Evolutionary conservation across 2,888 invertebrate genomes (phyloP), one percentile per base, ranked within the genome.

Genomic region (Ecliptopera silaceata): DNA sequence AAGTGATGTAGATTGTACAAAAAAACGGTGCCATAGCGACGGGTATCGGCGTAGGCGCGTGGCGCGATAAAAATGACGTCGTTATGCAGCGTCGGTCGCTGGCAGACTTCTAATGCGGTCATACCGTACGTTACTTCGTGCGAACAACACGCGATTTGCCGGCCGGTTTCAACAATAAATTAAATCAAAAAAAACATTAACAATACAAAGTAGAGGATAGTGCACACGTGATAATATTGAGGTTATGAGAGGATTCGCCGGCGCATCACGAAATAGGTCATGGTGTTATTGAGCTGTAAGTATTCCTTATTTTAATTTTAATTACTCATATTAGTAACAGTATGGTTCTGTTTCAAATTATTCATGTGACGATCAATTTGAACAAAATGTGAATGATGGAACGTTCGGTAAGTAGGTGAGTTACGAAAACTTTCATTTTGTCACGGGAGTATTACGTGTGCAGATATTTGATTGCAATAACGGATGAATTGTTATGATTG

Each of bases 31-130:
- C 26, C 36, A 13, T 8, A 13, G 12, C 22, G 48, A 31, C 59
- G 46, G 45, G 60, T 64, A 70, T 59, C 80, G 68, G 83, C 82
- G 86, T 86, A 79, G 63, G 79, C 84, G 85, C 84, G 75, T 81
- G 74, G 79, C 69, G 75, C 76, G 80, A 80, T 83, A 76, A 77
- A 75, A 71, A 72, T 86, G 82, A 84, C 82, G 83, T 84, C 78
- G 74, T 66, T 63, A 64, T 13, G 34, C 32, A 48, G 70, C 66
- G 71, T 63, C 72, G 70, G n/a, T 52, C 61, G 59, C 70, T 71
- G 63, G 65, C 66, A 67, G 67, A 65, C 67, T 66, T 65, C 71
- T 74, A 76, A 74, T 75, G 72, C 71, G 71, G 68, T 66, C 67
- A 70, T 61, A 74, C 66, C 68, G 66, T 67, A 67, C 59, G 66